Base-by-base conservation (phyloP, 2,113 vertebrate genomes). In the Coryphaenoides rupestris region DNA sequence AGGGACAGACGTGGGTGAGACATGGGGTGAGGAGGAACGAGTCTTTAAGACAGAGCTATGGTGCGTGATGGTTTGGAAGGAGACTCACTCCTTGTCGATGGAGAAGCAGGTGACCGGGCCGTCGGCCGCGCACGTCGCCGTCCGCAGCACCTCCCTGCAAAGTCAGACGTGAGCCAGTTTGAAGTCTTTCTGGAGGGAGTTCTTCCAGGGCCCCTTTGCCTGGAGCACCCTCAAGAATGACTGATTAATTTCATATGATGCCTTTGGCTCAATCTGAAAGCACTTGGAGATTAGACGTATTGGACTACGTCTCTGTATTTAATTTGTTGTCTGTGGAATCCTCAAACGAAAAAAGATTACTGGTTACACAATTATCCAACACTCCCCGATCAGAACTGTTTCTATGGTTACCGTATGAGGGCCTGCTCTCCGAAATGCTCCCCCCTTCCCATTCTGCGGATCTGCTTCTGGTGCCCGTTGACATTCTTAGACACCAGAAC, bases 391-490 rank as follows among this genome's bases (percentile, higher is more conserved):
- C 60, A 54, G 21, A 14, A 58, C 56, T 17, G 72, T 81, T 72
- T 63, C 69, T 62, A 68, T 73, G 70, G 72, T 86, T 89, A 94
- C 93, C 90, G 87, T 73, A 94, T 90, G 21, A 94, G 88, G 56
- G 93, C 87, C 68, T 93, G 87, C 73, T 94, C 93, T 68, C 92
- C 92, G 22, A 89, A 94, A 78, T 93, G 90, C 58, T 93, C 86
- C 16, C 92, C 93, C 14, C 88, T 80, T 1, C 87, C 86, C 86
- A 93, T 87, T 65, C 82, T 80, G 4, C 90, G 89, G 60, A 93
- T 88, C 57, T 74, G 76, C 70, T 89, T 89, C 81, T 93, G 86
- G 33, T 79, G 80, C 17, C 89, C 88, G 0, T 81, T 89, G 26
- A 88, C 84, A 0, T 68, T 86, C 77, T 85, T 91, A 1, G 88